These are phyloP conservation scores for Pomacea canaliculata DNA, from an alignment of 2,888 invertebrate species.

Conservation along the genomic window DNA sequence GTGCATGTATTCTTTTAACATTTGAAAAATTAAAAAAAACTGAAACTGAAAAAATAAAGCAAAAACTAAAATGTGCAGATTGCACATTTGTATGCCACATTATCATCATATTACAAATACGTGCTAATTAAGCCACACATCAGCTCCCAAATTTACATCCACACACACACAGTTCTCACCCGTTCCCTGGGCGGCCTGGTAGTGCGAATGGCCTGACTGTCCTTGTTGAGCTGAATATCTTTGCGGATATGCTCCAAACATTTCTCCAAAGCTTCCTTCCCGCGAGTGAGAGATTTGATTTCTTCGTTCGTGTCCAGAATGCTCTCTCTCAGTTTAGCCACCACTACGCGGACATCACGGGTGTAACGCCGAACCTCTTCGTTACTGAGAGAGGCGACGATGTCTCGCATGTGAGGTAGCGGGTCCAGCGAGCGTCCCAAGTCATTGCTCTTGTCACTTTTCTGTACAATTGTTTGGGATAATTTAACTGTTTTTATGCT, in stretches of 20 bases:
- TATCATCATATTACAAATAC: no score
- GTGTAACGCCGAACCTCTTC: conserved; percentile 67
- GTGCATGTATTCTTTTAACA: no score
- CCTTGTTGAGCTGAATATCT: conserved; percentile 67
- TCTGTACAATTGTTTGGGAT: conserved; percentile 61
- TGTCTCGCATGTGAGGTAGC: conserved; percentile 67
- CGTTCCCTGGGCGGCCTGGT: conserved; percentile 64
- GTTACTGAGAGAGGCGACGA: conserved; percentile 66
- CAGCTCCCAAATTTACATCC: no score
- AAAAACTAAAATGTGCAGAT: no score
- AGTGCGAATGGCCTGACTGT: conserved; percentile 60
- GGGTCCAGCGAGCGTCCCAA: conserved; percentile 65
- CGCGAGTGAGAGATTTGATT: conserved; percentile 65
- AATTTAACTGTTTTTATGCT: conserved; percentile 66
- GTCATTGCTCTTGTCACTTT: conserved; percentile 63
- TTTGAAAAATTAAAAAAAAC: no score
- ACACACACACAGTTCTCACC: conserved; percentile 49
- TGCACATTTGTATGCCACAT: no score
- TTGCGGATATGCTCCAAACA: conserved; percentile 67
- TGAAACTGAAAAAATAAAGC: no score
- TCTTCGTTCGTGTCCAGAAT: conserved; percentile 68
- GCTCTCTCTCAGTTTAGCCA: conserved; percentile 65
- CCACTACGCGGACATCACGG: conserved; percentile 64
- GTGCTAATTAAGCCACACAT: no score
- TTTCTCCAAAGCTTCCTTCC: conserved; percentile 66